phyloP scores from a whole-genome alignment of 1,140 invertebrate species.

The Lutraria rhynchaena region DNA sequence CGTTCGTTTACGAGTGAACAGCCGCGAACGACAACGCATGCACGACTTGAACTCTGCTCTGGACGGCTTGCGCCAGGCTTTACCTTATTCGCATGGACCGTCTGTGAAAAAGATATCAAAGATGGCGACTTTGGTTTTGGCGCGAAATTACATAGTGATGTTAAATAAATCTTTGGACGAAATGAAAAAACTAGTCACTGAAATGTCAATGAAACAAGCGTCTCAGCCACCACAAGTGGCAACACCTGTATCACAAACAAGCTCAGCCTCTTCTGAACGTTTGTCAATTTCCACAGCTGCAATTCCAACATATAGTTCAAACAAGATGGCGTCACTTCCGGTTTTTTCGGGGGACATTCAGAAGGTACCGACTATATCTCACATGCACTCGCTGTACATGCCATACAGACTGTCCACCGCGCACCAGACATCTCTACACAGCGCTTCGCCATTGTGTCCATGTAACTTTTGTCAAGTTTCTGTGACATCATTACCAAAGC shows the following conservation, averaged over 20 bases:
- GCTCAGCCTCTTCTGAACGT: conserved; percentile 2
- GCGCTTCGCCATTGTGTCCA: conserved; percentile 5
- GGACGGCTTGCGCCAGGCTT: conserved; percentile 79
- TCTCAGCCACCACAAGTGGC: neutral
- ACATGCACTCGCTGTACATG: conserved; percentile 4
- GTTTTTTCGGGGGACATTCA: conserved; percentile 2
- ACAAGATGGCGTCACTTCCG: neutral
- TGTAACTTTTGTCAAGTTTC: conserved; percentile 52
- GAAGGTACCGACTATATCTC: neutral
- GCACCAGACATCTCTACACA: neutral
- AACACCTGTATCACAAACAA: neutral
- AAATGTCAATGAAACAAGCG: conserved; percentile 46
- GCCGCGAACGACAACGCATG: conserved; percentile 80
- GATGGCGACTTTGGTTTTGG: conserved; percentile 74
- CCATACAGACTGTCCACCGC: neutral
- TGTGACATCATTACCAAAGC: conserved; percentile 27
- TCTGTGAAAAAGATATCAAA: conserved; percentile 77
- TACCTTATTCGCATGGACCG: conserved; percentile 68
- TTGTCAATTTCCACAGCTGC: neutral
- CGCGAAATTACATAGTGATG: conserved; percentile 75
- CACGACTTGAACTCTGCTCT: conserved; percentile 81
- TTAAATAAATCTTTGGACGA: conserved; percentile 73
- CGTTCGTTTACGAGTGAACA: conserved; percentile 76
- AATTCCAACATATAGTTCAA: neutral
- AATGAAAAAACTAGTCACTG: conserved; percentile 70